These are phyloP conservation scores for Erebia epiphron DNA, from an alignment of 2,888 invertebrate genomes.

Conservation along the genomic window DNA sequence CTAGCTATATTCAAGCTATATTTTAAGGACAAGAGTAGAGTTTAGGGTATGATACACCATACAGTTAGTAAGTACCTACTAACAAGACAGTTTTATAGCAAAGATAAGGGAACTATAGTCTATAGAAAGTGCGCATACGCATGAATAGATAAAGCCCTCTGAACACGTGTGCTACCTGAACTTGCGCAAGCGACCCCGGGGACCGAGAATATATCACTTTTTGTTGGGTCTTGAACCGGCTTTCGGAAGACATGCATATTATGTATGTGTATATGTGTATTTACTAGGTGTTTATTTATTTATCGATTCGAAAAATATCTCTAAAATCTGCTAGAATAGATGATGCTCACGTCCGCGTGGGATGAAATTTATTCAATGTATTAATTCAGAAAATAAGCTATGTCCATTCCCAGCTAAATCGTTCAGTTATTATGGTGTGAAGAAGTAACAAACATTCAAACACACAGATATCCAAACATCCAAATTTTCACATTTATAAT, in stretches of 20 bases:
- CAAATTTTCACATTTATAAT: no score
- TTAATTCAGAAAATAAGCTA: no score
- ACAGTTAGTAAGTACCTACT: neutral
- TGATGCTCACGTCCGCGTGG: no score
- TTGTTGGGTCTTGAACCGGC: constrained; percentile 13
- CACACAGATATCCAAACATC: no score
- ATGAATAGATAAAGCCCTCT: constrained; percentile 34
- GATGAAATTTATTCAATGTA: no score
- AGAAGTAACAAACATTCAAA: no score
- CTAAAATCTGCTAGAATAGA: neutral
- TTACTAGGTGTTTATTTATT: no score
- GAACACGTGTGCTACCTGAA: constrained; percentile 53
- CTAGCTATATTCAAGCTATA: no score
- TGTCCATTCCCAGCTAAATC: no score
- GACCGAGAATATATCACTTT: constrained; percentile 26
- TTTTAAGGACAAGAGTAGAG: no score
- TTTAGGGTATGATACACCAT: no score
- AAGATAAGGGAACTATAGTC: constrained; percentile 22
- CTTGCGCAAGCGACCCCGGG: constrained; percentile 43
- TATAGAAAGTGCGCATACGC: constrained; percentile 42
- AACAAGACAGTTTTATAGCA: constrained; percentile 2
- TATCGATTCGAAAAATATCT: neutral
- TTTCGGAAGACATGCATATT: constrained; percentile 3
- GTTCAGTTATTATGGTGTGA: no score
- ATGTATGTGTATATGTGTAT: neutral